These are phyloP conservation scores for Zosterops pallidus DNA, from an alignment of 2,113 vertebrate species.

Conservation along the genomic window DNA sequence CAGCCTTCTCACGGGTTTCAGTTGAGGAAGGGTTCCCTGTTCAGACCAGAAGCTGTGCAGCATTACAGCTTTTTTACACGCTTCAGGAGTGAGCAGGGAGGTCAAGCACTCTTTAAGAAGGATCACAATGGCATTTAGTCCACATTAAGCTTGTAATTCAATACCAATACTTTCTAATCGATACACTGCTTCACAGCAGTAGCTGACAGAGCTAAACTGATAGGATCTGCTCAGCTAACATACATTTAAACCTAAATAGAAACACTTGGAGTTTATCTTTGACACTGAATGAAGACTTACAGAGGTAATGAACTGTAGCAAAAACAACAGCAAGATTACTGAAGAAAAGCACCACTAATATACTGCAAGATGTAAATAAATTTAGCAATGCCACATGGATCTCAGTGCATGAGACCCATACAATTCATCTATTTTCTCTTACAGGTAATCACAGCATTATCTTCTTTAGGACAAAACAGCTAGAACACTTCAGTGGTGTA, in stretches of 20 bases:
- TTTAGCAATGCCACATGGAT: neutral
- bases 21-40: neutral
- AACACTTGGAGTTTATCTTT: slow-evolving; percentile 3
- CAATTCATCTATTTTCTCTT: neutral
- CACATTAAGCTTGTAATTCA: slow-evolving; percentile 45
- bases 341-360: neutral
- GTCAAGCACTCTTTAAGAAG: slow-evolving; percentile 29
- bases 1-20: neutral
- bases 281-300: neutral
- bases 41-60: neutral
- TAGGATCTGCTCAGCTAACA: slow-evolving; percentile 32
- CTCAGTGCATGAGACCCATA: neutral
- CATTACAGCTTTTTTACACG: neutral
- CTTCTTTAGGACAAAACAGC: neutral
- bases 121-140: slow-evolving; percentile 51
- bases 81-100: neutral
- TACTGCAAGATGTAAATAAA: neutral
- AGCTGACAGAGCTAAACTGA: slow-evolving; percentile 29
- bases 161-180: slow-evolving; percentile 47
- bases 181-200: neutral
- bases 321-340: neutral
- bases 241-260: neutral
- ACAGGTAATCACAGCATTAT: neutral
- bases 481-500: neutral
- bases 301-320: neutral